These are phyloP conservation scores for Tetrax tetrax DNA, from an alignment of 2,113 vertebrate genomes.

Conservation along the genomic window DNA sequence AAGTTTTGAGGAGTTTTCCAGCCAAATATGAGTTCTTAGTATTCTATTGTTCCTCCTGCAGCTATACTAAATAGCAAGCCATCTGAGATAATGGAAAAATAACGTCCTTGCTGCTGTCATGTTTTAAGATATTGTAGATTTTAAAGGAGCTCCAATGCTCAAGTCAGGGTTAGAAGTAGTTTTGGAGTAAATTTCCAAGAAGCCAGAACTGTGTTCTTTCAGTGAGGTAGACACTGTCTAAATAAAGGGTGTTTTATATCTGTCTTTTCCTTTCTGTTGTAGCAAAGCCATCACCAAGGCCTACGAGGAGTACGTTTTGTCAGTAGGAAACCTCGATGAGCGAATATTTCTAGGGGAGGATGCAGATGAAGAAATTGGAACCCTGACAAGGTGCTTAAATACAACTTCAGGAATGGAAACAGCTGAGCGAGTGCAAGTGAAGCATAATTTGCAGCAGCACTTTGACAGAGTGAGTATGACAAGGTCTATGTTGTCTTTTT, in stretches of 20 bases:
- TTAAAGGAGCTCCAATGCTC: not conserved
- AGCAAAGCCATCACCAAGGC: constrained; percentile 90
- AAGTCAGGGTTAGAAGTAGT: not conserved
- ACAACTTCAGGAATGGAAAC: constrained; percentile 76
- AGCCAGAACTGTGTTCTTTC: not conserved
- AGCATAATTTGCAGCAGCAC: constrained; percentile 79
- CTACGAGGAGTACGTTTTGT: constrained; percentile 90
- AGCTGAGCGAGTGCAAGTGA: constrained; percentile 73
- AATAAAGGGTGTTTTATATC: not conserved
- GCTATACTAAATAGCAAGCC: not conserved
- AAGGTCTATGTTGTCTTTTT: not conserved
- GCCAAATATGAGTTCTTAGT: not conserved
- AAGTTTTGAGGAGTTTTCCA: not conserved
- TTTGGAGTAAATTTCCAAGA: not conserved
- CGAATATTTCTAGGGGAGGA: constrained; percentile 91
- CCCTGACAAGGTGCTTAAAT: constrained; percentile 80
- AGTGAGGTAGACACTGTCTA: not conserved
- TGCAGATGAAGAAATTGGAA: constrained; percentile 89
- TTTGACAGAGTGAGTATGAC: constrained; percentile 75
- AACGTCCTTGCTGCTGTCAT: not conserved
- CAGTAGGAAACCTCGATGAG: constrained; percentile 90
- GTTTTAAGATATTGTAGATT: not conserved
- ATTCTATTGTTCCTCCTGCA: not conserved
- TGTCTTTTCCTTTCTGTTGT: not conserved
- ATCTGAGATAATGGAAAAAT: not conserved